A percentile compares a stretch with the other conserved stretches of the same genome.
phyloP scores from a whole-genome alignment of 2,797 vertebrate species.

The Rhinogobio ventralis region DNA sequence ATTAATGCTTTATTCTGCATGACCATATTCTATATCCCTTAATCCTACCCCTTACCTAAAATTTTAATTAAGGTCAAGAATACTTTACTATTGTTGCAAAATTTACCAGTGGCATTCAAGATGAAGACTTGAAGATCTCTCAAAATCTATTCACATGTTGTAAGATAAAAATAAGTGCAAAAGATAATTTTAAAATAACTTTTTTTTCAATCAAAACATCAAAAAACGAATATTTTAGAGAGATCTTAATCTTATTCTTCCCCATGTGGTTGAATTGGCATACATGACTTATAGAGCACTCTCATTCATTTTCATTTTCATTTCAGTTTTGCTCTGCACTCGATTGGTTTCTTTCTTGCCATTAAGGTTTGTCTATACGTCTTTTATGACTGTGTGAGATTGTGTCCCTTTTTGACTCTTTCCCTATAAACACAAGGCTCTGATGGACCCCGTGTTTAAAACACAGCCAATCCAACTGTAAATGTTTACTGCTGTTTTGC shows the following conservation, averaged over 20 bases:
- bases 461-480: conserved; percentile 57
- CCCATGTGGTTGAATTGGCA: conserved; percentile 35
- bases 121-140: background rate
- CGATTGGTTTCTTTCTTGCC: conserved; percentile 5
- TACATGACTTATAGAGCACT: conserved; percentile 12
- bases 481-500: conserved; percentile 65
- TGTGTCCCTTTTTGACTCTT: conserved; percentile 44
- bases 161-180: background rate
- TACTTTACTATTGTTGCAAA: background rate
- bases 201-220: background rate
- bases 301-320: conserved; percentile 37
- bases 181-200: background rate
- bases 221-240: background rate
- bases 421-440: conserved; percentile 68
- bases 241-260: background rate
- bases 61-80: background rate
- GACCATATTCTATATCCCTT: too few species aligned
- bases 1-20: too few species aligned
- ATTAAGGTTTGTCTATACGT: conserved; percentile 16
- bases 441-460: conserved; percentile 65
- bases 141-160: background rate
- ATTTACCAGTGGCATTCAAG: background rate
- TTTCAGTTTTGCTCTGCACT: conserved; percentile 24
- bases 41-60: too few species aligned
- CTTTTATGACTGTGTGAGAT: conserved; percentile 15